These are phyloP conservation scores for Patella pellucida DNA, from an alignment of 2,888 invertebrate species.

Conservation along the genomic window DNA sequence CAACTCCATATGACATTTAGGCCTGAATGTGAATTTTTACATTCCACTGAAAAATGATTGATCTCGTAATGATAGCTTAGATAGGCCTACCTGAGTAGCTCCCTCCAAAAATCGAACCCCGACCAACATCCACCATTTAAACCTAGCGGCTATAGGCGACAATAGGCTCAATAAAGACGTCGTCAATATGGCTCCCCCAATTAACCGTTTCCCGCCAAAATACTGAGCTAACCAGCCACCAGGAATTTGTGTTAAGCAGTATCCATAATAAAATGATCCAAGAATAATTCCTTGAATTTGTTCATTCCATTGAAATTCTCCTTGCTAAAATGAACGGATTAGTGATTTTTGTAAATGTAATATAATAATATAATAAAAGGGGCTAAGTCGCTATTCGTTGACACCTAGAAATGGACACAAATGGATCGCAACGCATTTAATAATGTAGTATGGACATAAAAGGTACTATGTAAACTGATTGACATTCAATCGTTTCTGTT, in stretches of 20 bases:
- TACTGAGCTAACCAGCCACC: slow-evolving; percentile 77
- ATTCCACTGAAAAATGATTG: not conserved
- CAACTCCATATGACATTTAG: not conserved
- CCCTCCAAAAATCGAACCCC: slow-evolving; percentile 83
- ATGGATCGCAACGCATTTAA: too few species aligned
- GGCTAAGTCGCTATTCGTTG: too few species aligned
- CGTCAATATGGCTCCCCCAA: slow-evolving; percentile 84
- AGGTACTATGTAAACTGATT: too few species aligned
- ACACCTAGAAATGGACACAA: too few species aligned
- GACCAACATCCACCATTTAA: slow-evolving; percentile 80
- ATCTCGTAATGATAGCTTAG: too few species aligned
- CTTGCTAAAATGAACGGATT: slow-evolving; percentile 25
- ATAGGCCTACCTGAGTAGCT: slow-evolving; percentile 79
- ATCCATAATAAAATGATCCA: slow-evolving; percentile 61
- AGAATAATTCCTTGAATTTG: slow-evolving; percentile 52
- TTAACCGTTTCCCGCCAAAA: slow-evolving; percentile 86
- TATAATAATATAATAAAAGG: too few species aligned
- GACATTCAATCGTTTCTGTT: too few species aligned
- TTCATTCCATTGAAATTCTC: slow-evolving; percentile 47
- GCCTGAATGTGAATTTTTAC: not conserved
- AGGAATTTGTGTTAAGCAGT: slow-evolving; percentile 53
- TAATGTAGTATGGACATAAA: too few species aligned
- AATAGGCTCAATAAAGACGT: slow-evolving; percentile 85
- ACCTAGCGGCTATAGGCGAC: slow-evolving; percentile 81
- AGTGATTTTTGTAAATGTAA: too few species aligned